Evolutionary conservation across 1,140 invertebrate species (phyloP).

Genomic region (Pseudomyrmex cubaensis): DNA sequence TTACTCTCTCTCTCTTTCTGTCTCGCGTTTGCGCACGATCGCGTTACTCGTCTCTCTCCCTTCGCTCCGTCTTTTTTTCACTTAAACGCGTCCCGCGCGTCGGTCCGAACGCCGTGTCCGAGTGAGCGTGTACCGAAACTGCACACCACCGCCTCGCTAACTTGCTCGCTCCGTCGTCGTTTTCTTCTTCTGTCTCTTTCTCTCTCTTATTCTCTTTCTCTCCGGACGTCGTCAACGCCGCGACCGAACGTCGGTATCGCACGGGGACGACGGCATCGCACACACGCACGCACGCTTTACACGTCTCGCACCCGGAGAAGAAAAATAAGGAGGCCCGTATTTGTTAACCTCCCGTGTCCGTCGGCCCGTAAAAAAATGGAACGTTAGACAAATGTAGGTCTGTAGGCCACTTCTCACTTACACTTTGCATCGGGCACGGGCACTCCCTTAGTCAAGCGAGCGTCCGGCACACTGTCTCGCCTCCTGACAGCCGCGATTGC

Average conservation of each 20-base stretch:
- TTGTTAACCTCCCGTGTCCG: conserved; percentile 68
- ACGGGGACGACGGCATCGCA: conserved; percentile 69
- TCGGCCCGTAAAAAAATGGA: conserved; percentile 84
- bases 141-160: conserved; percentile 61
- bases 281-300: conserved; percentile 30
- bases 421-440: conserved; percentile 86
- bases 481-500: conserved; percentile 67
- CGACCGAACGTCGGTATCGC: conserved; percentile 66
- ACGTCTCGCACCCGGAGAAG: not conserved
- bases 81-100: conserved; percentile 63
- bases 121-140: conserved; percentile 70
- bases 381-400: conserved; percentile 89
- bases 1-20: conserved; percentile 49
- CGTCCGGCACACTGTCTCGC: conserved; percentile 76
- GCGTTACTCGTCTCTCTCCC: conserved; percentile 13
- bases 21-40: too few species aligned
- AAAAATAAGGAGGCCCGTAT: conserved; percentile 60
- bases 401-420: conserved; percentile 89
- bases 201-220: conserved; percentile 15
- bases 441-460: conserved; percentile 85
- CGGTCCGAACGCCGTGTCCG: conserved; percentile 60
- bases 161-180: conserved; percentile 38
- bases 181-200: conserved; percentile 5
- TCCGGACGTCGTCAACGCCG: conserved; percentile 41
- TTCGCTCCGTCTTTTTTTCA: conserved; percentile 60